Evolutionary conservation across 2,888 invertebrate species (phyloP).

Genomic region (Drosophila emarginata): DNA sequence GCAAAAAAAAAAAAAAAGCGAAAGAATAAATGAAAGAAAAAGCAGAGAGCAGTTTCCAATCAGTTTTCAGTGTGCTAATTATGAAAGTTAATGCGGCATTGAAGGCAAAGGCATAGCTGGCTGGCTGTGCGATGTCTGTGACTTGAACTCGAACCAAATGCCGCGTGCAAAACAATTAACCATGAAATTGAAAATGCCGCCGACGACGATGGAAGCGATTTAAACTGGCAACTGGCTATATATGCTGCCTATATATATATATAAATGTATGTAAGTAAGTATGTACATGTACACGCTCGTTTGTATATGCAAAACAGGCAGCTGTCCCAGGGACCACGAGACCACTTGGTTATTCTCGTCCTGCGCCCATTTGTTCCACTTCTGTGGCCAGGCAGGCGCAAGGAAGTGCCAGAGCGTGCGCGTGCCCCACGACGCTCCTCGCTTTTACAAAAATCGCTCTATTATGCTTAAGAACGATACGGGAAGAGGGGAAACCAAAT

Average conservation of each 20-base stretch:
- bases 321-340: conserved; percentile 48
- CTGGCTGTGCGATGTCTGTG: conserved; percentile 16
- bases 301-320: conserved; percentile 29
- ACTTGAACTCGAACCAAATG: conserved; percentile 62
- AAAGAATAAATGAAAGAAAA: not conserved
- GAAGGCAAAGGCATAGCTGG: conserved; percentile 27
- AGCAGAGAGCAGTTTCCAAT: conserved; percentile 46
- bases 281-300: conserved; percentile 42
- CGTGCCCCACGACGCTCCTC: conserved; percentile 52
- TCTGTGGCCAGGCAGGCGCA: conserved; percentile 74
- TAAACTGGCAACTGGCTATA: conserved; percentile 47
- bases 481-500: not conserved
- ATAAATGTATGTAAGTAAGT: not conserved
- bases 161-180: conserved; percentile 79
- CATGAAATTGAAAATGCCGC: conserved; percentile 78
- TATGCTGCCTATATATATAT: conserved; percentile 19
- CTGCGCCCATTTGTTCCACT: conserved; percentile 74
- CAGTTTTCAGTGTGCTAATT: conserved; percentile 73
- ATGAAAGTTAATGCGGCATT: conserved; percentile 76
- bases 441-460: conserved; percentile 55
- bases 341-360: conserved; percentile 49
- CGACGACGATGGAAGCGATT: conserved; percentile 45
- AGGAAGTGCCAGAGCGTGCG: conserved; percentile 76
- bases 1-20: not conserved
- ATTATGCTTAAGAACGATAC: conserved; percentile 41